A percentile compares a stretch with the other conserved stretches of the same genome.
phyloP scores from a whole-genome alignment of 1,140 invertebrate species.

The Odontomachus brunneus region DNA sequence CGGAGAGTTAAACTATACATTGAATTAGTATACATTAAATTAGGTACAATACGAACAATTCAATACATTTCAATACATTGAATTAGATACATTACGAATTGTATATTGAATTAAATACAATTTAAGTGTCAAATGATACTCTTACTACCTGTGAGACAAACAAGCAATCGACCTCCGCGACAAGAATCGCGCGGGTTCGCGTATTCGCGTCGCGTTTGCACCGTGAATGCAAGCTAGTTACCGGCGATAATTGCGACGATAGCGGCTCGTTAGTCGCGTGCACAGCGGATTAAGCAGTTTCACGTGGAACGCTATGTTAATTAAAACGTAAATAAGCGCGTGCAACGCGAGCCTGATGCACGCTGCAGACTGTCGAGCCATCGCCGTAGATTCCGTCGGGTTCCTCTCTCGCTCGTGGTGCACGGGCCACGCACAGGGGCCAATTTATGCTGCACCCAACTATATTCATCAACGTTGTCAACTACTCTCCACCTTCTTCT shows the following conservation, averaged over 20 bases:
- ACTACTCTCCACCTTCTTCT: neutral
- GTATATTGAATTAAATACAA: neutral
- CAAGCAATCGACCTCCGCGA: neutral
- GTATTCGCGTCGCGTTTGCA: no score
- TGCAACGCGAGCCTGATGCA: slow-evolving; percentile 34
- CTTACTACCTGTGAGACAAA: neutral
- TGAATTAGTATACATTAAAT: no score
- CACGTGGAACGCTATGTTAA: slow-evolving; percentile 55
- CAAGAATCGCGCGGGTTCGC: neutral
- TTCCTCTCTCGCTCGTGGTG: neutral
- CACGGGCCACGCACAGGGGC: neutral
- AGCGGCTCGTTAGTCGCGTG: slow-evolving; percentile 36
- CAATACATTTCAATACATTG: no score
- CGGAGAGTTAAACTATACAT: no score
- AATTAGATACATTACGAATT: no score
- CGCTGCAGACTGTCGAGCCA: neutral
- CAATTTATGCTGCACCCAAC: slow-evolving; percentile 10
- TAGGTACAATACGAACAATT: no score
- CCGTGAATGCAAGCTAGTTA: slow-evolving; percentile 16
- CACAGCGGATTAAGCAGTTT: slow-evolving; percentile 57
- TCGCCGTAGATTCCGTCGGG: neutral
- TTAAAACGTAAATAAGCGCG: slow-evolving; percentile 61
- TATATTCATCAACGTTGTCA: slow-evolving; percentile 33
- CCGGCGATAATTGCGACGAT: slow-evolving; percentile 36
- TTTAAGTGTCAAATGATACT: neutral